Base-by-base conservation (phyloP, 92 coral and sea anemone genomes). In the Porites rus region DNA sequence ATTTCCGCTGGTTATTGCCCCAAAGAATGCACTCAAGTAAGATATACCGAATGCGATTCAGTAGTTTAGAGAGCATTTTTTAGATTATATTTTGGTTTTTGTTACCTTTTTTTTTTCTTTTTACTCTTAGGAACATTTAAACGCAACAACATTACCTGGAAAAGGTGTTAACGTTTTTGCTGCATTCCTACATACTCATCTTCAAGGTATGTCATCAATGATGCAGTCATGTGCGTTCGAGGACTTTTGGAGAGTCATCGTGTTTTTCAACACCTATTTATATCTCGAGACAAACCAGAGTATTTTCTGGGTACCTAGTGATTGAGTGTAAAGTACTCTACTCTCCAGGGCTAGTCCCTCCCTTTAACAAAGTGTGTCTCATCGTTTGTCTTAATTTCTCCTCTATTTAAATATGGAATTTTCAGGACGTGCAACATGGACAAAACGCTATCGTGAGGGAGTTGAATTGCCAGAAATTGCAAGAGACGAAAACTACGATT, bases 381-480 rank as follows among this genome's bases (percentile, higher is more conserved):
- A 10, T 14, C 61, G 61, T 14, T 10, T 1, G 16, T 14, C 61
- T 10, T 56, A 14, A 0, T 10, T 56, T 56, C 11, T 56, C 61
- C 16, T 56, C 61, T 8, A 56, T 4, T 24, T 4, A 8, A 22
- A 28, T 65, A 1, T 17, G n/a, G 46, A 14, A 19, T 4, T 8
- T 3, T 8, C 50, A 91, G 94, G 94, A 14, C 69, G 77, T 19
- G 90, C 87, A 75, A 70, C 87, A 14, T 85, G 95, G 92, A 88
- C 90, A 4, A 76, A 84, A 51, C 95, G 85, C 75, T 63, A 75
- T 10, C 86, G 95, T n/a, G 21, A 89, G 13, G 92, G 92, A 25
- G 81, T 74, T 25, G 94, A 92, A 65, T 72, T 92, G n/a, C 94
- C 92, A 51, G 94, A 92, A 72, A 88, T 92, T 25, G 90, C 92